These are phyloP conservation scores for Sesamia nonagrioides DNA, from an alignment of 1,140 invertebrate species.

Conservation along the genomic window DNA sequence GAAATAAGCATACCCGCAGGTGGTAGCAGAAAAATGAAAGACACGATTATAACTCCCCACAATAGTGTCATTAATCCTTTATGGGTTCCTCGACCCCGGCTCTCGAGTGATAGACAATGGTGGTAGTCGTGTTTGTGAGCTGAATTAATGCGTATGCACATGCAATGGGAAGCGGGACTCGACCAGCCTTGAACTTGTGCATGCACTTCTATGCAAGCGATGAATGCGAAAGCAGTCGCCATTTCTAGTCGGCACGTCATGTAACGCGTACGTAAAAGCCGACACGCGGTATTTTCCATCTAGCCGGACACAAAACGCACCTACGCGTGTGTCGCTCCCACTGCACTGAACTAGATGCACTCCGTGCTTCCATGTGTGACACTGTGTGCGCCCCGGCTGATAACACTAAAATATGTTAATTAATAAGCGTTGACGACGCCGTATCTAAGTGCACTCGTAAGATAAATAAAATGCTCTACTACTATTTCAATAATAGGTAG, in stretches of 20 bases:
- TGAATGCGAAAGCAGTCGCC: slow-evolving; percentile 78
- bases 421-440: slow-evolving; percentile 21
- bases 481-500: slow-evolving; percentile 23
- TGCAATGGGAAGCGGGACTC: slow-evolving; percentile 80
- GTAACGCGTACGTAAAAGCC: slow-evolving; percentile 62
- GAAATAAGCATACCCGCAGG: slow-evolving; percentile 56
- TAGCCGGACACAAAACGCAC: slow-evolving; percentile 28
- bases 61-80: slow-evolving; percentile 85
- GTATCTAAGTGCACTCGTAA: slow-evolving; percentile 45
- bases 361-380: slow-evolving; percentile 11
- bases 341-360: neutral
- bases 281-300: slow-evolving; percentile 34
- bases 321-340: slow-evolving; percentile 19
- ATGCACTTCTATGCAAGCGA: slow-evolving; percentile 72
- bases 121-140: slow-evolving; percentile 81
- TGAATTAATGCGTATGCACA: slow-evolving; percentile 84
- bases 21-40: slow-evolving; percentile 69
- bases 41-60: slow-evolving; percentile 72
- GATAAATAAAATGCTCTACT: slow-evolving; percentile 35
- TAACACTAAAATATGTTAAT: slow-evolving; percentile 51
- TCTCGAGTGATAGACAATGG: slow-evolving; percentile 84
- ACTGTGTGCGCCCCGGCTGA: slow-evolving; percentile 4
- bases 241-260: slow-evolving; percentile 79
- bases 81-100: slow-evolving; percentile 77
- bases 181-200: slow-evolving; percentile 84